Evolutionary conservation across 2,888 invertebrate species (phyloP).

Genomic region (Griposia aprilina): DNA sequence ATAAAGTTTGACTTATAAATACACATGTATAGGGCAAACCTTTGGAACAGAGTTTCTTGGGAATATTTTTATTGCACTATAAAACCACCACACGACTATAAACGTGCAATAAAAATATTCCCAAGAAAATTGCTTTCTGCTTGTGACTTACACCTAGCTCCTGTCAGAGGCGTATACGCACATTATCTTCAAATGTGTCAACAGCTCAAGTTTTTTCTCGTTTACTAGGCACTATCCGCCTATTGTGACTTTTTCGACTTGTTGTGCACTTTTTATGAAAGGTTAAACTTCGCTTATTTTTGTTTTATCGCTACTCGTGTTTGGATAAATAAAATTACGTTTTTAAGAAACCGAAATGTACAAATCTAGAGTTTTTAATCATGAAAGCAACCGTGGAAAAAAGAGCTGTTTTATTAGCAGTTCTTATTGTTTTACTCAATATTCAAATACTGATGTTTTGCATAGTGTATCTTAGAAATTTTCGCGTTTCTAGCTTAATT

Average conservation of each 20-base stretch:
- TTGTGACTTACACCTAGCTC: constrained; percentile 66
- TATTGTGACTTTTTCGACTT: constrained; percentile 79
- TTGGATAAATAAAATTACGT: constrained; percentile 19
- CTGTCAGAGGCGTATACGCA: constrained; percentile 83
- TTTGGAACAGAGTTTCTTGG: not conserved
- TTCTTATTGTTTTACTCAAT: not conserved
- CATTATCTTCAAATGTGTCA: constrained; percentile 90
- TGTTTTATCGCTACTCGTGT: constrained; percentile 41
- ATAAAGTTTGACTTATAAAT: not conserved
- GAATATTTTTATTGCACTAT: not conserved
- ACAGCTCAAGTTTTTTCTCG: constrained; percentile 86
- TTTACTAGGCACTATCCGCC: constrained; percentile 81
- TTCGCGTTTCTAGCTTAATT: not conserved
- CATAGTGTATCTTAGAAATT: too few relatives aligned
- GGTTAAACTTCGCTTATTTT: constrained; percentile 56
- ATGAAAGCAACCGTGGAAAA: too few relatives aligned
- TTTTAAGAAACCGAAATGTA: not conserved
- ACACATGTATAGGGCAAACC: not conserved
- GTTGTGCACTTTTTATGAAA: constrained; percentile 75
- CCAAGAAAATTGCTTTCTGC: not conserved
- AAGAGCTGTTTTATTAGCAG: not conserved
- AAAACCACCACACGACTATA: not conserved
- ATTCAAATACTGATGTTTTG: not conserved
- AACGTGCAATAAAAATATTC: not conserved
- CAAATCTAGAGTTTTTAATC: not conserved